Conservation (phyloP, 1,140 invertebrate species). For the Ylistrum balloti region DNA sequence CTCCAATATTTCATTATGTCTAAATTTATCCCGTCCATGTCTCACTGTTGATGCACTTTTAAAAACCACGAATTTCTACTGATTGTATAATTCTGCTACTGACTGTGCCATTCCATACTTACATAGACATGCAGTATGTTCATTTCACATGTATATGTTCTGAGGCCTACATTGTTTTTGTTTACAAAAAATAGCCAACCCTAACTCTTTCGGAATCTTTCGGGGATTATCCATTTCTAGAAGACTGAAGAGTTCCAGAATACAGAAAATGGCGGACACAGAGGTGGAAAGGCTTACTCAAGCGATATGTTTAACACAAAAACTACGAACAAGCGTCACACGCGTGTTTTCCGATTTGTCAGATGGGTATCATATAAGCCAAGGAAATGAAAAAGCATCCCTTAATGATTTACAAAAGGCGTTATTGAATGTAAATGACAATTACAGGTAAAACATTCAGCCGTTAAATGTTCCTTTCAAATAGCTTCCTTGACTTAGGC, state of each 20-base stretch:
- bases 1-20: too few relatives aligned
- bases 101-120: too few relatives aligned
- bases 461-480: too few relatives aligned
- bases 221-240: background rate
- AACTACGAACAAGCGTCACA: conserved; percentile 66
- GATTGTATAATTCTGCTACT: too few relatives aligned
- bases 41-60: too few relatives aligned
- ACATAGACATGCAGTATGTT: too few relatives aligned
- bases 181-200: too few relatives aligned
- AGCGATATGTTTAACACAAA: conserved; percentile 69
- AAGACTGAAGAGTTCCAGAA: conserved; percentile 20
- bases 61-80: too few relatives aligned
- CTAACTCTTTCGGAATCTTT: background rate
- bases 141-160: too few relatives aligned
- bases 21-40: too few relatives aligned
- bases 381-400: conserved; percentile 64
- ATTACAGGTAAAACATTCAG: conserved; percentile 61
- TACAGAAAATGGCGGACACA: conserved; percentile 63
- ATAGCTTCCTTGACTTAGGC: too few relatives aligned
- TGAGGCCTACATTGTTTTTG: too few relatives aligned
- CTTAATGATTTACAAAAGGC: conserved; percentile 66
- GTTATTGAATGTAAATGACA: conserved; percentile 68
- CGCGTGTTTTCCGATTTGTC: conserved; percentile 68
- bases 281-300: conserved; percentile 65
- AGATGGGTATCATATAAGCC: conserved; percentile 61